Conservation (phyloP, 1,140 invertebrate species). For the Octopus sinensis region DNA sequence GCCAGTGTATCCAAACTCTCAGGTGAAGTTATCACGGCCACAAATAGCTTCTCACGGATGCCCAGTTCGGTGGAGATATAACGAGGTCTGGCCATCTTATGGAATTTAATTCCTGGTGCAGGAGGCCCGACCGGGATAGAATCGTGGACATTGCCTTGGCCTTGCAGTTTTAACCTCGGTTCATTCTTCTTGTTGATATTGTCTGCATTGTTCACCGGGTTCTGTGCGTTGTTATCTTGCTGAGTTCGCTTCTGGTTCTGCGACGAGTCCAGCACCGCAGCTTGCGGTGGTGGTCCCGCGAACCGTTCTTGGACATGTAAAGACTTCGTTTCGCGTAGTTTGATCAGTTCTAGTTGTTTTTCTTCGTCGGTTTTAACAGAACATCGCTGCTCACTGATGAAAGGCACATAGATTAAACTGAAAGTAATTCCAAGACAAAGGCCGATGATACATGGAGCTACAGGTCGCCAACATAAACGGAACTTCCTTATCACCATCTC, state of each 20-base stretch:
- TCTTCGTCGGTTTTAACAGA: conserved; percentile 28
- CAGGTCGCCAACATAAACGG: conserved; percentile 21
- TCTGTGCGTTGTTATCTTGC: not conserved
- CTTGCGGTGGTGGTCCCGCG: conserved; percentile 20
- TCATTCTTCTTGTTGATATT: conserved; percentile 27
- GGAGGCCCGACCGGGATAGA: conserved; percentile 8
- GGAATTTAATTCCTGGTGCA: not conserved
- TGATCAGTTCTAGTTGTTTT: conserved; percentile 29
- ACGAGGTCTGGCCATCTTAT: conserved; percentile 66
- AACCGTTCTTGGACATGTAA: not conserved
- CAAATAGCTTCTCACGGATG: conserved; percentile 83
- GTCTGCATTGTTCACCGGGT: conserved; percentile 19
- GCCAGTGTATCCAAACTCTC: conserved; percentile 70
- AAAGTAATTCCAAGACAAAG: conserved; percentile 48
- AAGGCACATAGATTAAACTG: conserved; percentile 48
- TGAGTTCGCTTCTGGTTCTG: too few relatives aligned
- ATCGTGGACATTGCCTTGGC: conserved; percentile 17
- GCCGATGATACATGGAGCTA: conserved; percentile 42
- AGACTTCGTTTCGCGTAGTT: conserved; percentile 24
- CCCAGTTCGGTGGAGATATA: conserved; percentile 91
- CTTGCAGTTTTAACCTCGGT: conserved; percentile 23
- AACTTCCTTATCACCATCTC: conserved; percentile 4
- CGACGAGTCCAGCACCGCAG: conserved; percentile 13
- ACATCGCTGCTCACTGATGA: conserved; percentile 50
- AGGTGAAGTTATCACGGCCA: conserved; percentile 75